Conservation (phyloP, 1,140 invertebrate species). For the Belonocnema kinseyi region DNA sequence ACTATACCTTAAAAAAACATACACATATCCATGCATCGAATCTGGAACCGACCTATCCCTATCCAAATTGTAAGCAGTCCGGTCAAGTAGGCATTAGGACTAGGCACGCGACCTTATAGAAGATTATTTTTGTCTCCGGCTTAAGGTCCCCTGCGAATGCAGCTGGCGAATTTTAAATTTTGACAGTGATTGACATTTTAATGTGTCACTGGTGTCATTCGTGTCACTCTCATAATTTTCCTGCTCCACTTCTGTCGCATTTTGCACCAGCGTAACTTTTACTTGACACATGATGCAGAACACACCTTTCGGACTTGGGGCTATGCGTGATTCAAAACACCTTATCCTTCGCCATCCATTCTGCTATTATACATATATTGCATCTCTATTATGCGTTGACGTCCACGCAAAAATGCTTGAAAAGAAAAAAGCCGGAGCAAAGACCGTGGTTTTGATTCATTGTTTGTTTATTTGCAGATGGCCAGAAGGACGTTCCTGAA, state of each 20-base stretch:
- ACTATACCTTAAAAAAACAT: no score
- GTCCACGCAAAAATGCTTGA: background rate
- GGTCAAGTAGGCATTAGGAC: slow-evolving; percentile 1
- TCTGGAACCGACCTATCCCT: background rate
- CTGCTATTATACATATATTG: background rate
- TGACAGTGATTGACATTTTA: slow-evolving; percentile 24
- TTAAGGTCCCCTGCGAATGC: slow-evolving; percentile 16
- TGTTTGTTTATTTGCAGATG: slow-evolving; percentile 23
- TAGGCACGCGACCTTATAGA: slow-evolving; percentile 15
- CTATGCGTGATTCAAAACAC: background rate
- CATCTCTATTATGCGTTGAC: slow-evolving; percentile 13
- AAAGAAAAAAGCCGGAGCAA: background rate
- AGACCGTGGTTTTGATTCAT: background rate
- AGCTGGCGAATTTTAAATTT: background rate
- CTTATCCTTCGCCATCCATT: slow-evolving; percentile 8
- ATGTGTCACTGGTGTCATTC: background rate
- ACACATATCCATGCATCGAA: background rate
- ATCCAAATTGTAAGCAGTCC: slow-evolving; percentile 10
- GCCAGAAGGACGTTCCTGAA: background rate
- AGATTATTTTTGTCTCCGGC: background rate
- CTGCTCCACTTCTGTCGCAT: background rate
- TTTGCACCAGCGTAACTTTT: background rate
- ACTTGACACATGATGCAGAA: background rate
- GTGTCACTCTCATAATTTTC: background rate
- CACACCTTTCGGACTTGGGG: background rate